phyloP scores from a whole-genome alignment of 2,888 invertebrate species.

The Pinctada fucata region DNA sequence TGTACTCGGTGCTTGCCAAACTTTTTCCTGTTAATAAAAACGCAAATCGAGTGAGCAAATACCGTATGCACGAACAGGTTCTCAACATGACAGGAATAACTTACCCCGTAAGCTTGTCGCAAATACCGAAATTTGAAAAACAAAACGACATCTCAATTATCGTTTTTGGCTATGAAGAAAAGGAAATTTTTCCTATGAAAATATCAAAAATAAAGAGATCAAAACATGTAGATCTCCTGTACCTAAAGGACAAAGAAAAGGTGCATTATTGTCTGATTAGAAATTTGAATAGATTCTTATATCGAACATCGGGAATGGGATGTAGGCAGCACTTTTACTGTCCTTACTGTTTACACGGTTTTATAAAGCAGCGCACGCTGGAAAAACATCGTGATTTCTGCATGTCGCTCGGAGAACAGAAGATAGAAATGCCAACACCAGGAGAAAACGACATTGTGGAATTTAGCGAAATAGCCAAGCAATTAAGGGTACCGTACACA shows the following conservation, averaged over 20 bases:
- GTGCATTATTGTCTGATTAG: constrained; percentile 44
- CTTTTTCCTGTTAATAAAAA: constrained; percentile 16
- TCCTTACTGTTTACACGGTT: constrained; percentile 44
- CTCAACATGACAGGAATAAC: constrained; percentile 38
- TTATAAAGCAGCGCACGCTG: constrained; percentile 19
- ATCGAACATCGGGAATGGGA: constrained; percentile 23
- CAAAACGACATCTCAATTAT: constrained; percentile 45
- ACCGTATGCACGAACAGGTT: constrained; percentile 25
- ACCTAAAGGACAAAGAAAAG: constrained; percentile 31
- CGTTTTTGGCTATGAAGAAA: constrained; percentile 22
- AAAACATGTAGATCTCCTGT: constrained; percentile 43
- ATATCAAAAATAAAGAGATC: constrained; percentile 30
- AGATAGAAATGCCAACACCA: constrained; percentile 35
- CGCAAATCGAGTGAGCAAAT: constrained; percentile 29
- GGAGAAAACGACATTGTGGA: constrained; percentile 38
- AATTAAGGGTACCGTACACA: not conserved
- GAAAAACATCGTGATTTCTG: constrained; percentile 37
- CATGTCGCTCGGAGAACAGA: constrained; percentile 37
- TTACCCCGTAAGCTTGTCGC: constrained; percentile 35
- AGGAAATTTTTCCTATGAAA: constrained; percentile 36
- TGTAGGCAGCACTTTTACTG: constrained; percentile 26
- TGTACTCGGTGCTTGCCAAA: constrained; percentile 12
- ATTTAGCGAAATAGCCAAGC: constrained; percentile 43
- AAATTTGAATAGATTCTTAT: constrained; percentile 44
- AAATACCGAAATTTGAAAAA: constrained; percentile 41